These are phyloP conservation scores for Drosophila mimetica DNA, from an alignment of 2,888 invertebrate genomes.

Conservation along the genomic window DNA sequence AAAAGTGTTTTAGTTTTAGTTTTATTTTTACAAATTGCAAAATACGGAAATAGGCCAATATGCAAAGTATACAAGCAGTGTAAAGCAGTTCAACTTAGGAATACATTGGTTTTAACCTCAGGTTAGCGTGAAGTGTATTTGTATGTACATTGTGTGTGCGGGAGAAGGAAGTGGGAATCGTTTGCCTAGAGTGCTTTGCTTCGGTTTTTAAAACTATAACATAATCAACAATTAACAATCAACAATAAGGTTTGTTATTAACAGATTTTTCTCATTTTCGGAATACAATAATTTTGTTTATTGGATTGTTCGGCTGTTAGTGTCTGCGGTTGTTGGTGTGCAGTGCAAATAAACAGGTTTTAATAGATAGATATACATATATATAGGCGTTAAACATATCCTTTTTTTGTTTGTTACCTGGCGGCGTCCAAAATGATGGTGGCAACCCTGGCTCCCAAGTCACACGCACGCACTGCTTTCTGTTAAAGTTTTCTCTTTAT, in stretches of 20 bases:
- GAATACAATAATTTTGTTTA: constrained; percentile 11
- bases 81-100: constrained; percentile 32
- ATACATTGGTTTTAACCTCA: background rate
- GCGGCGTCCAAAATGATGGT: constrained; percentile 24
- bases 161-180: constrained; percentile 1
- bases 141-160: constrained; percentile 18
- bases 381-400: constrained; percentile 36
- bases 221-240: constrained; percentile 29
- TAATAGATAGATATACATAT: background rate
- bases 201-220: constrained; percentile 23
- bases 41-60: constrained; percentile 57
- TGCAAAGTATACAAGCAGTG: constrained; percentile 67
- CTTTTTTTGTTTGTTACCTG: constrained; percentile 65
- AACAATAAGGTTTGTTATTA: constrained; percentile 14
- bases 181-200: constrained; percentile 25
- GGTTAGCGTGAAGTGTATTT: background rate
- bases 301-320: constrained; percentile 14
- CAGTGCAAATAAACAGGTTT: constrained; percentile 25
- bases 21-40: constrained; percentile 42
- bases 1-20: constrained; percentile 11
- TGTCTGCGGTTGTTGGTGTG: constrained; percentile 18
- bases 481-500: constrained; percentile 65
- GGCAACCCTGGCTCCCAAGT: constrained; percentile 37
- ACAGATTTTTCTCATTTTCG: constrained; percentile 9
- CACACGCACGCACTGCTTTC: constrained; percentile 31